Conservation (phyloP, 2,113 vertebrate genomes). For the Urocynchramus pylzowi region DNA sequence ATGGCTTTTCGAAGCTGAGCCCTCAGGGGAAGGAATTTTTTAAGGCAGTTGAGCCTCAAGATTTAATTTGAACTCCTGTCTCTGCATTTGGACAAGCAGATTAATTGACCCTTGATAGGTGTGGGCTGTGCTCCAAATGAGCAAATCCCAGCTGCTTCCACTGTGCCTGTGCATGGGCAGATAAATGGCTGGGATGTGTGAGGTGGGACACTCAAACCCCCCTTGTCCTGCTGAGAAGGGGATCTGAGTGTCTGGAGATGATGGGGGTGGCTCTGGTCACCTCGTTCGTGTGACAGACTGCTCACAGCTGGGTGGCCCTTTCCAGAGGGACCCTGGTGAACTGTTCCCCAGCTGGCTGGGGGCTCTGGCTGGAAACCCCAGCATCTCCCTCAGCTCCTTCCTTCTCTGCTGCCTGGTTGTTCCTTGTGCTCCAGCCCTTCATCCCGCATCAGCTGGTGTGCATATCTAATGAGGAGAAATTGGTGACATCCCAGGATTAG, state of each 20-base stretch:
- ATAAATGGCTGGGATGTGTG: accelerated
- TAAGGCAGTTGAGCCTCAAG: not conserved
- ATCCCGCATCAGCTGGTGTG: not conserved
- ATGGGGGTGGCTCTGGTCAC: not conserved
- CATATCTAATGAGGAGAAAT: not conserved
- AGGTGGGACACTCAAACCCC: not conserved
- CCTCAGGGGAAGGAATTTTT: not conserved
- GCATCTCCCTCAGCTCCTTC: not conserved
- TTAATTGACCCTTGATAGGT: not conserved
- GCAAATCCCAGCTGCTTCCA: not conserved
- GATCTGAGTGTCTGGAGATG: accelerated
- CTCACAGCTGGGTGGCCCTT: not conserved
- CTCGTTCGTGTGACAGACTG: not conserved
- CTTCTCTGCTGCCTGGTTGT: accelerated
- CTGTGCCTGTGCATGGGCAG: not conserved
- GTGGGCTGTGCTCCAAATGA: not conserved
- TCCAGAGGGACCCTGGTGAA: accelerated
- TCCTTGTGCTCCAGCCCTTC: not conserved
- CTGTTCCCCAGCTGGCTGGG: not conserved
- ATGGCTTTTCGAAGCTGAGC: not conserved
- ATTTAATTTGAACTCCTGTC: not conserved
- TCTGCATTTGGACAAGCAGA: not conserved
- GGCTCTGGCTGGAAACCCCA: accelerated
- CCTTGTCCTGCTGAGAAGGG: not conserved
- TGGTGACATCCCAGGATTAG: not conserved